Base-by-base conservation (phyloP, 1,140 invertebrate species). In the Bombus picipes region DNA sequence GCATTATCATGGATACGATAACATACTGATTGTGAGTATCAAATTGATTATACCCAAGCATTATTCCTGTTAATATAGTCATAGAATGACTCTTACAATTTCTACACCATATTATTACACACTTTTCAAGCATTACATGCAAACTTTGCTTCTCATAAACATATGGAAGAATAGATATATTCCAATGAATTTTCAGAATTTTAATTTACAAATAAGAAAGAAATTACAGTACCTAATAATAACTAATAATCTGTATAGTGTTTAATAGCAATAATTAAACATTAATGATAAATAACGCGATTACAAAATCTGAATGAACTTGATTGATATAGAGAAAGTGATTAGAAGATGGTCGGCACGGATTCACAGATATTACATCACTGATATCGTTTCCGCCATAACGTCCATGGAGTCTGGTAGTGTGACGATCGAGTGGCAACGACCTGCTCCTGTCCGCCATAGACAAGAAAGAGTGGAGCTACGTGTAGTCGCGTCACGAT, bases 401-500 rank as follows among this genome's bases (percentile, higher is more conserved):
- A 53, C 43, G 43, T 37, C 43, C 34, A 75, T 59, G 5, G 10
- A 53, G 22, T 25, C 28, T 53, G 32, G 72, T 80, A 39, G 79
- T 66, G 83, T 80, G 88, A 89, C 87, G 77, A 32, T 41, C 62
- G 39, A 87, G 83, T 85, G 89, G 88, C 89, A 90, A 90, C 89
- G 89, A 90, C 89, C 89, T 78, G 57, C 34, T 74, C 89, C 88
- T 78, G 57, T 22, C 81, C 32, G 72, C 32, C 39, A 57, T 78
- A 79, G 77, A 85, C 70, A 41, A 47, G 88, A 53, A 53, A 80
- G 59, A 43, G 28, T 47, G 41, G 37, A 80, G 75, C 68, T 84
- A 62, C 82, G 77, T 89, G 72, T 65, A 84, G 80, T 85, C 88
- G 39, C 77, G 77, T 90, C 89, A 90, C 88, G 89, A 86, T 88